phyloP scores from a whole-genome alignment of 2,113 vertebrate species.

The Euleptes europaea region DNA sequence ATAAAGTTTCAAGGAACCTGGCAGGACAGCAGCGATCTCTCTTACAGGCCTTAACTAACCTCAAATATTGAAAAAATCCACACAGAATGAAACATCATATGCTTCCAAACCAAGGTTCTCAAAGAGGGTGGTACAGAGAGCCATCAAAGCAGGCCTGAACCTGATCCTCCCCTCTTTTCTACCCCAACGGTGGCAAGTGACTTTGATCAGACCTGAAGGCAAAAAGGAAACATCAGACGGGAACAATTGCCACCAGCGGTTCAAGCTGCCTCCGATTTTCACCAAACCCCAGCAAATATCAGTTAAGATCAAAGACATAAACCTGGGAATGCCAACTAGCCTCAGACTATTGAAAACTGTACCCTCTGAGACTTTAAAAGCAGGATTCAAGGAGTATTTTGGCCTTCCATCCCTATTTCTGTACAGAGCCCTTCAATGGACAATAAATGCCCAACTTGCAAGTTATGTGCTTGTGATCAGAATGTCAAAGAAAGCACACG shows the following conservation, averaged over 20 bases:
- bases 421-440: too few relatives aligned
- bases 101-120: not conserved
- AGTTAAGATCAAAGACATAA: not conserved
- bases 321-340: not conserved
- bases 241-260: not conserved
- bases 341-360: not conserved
- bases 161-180: not conserved
- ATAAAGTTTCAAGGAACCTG: not conserved
- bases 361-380: not conserved
- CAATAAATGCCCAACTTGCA: too few relatives aligned
- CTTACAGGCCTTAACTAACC: not conserved
- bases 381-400: not conserved
- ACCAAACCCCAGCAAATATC: not conserved
- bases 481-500: too few relatives aligned
- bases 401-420: not conserved
- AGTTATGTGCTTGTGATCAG: not conserved
- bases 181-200: not conserved
- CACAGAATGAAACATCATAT: not conserved
- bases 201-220: not conserved
- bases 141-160: not conserved
- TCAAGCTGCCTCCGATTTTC: not conserved
- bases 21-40: constrained; percentile 19
- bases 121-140: not conserved
- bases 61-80: not conserved
- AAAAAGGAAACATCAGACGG: not conserved